Percentiles rank a stretch among this genome's conserved stretches.
These are phyloP conservation scores for Tragopan temminckii DNA, from an alignment of 2,797 vertebrate species.

Conservation along the genomic window DNA sequence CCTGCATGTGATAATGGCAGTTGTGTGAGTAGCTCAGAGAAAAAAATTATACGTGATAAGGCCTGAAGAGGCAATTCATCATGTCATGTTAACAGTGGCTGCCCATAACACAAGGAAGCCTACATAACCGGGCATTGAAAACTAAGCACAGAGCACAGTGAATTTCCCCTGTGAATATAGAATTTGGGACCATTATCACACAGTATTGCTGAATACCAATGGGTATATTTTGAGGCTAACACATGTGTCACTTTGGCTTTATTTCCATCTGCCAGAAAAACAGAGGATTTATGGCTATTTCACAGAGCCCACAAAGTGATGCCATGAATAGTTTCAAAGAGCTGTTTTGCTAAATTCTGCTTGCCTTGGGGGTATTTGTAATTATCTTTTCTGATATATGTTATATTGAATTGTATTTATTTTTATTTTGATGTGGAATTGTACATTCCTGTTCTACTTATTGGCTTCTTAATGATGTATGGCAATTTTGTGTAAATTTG, in stretches of 20 bases:
- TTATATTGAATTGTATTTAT: slow-evolving; percentile 50
- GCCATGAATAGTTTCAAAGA: slow-evolving; percentile 26
- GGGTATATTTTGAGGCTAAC: slow-evolving; percentile 26
- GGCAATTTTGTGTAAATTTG: neutral
- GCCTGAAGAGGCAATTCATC: slow-evolving; percentile 73
- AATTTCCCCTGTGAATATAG: slow-evolving; percentile 55
- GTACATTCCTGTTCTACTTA: neutral
- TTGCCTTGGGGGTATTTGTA: slow-evolving; percentile 33
- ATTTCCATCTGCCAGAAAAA: slow-evolving; percentile 50
- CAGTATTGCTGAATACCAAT: slow-evolving; percentile 48
- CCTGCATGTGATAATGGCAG: neutral
- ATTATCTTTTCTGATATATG: slow-evolving; percentile 42
- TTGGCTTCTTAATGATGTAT: slow-evolving; percentile 18
- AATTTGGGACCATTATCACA: slow-evolving; percentile 49
- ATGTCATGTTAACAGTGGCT: slow-evolving; percentile 59
- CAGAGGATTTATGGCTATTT: slow-evolving; percentile 52
- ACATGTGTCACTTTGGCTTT: slow-evolving; percentile 50
- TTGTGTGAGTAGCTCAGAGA: slow-evolving; percentile 49
- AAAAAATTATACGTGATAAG: slow-evolving; percentile 72
- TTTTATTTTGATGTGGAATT: slow-evolving; percentile 15
- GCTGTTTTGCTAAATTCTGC: slow-evolving; percentile 25
- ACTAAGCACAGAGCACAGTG: slow-evolving; percentile 26
- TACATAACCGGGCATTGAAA: slow-evolving; percentile 42
- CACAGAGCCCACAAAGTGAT: slow-evolving; percentile 23
- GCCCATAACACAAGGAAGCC: slow-evolving; percentile 48